These are phyloP conservation scores for Amia ocellicauda DNA, from an alignment of 2,113 vertebrate species.

Conservation along the genomic window DNA sequence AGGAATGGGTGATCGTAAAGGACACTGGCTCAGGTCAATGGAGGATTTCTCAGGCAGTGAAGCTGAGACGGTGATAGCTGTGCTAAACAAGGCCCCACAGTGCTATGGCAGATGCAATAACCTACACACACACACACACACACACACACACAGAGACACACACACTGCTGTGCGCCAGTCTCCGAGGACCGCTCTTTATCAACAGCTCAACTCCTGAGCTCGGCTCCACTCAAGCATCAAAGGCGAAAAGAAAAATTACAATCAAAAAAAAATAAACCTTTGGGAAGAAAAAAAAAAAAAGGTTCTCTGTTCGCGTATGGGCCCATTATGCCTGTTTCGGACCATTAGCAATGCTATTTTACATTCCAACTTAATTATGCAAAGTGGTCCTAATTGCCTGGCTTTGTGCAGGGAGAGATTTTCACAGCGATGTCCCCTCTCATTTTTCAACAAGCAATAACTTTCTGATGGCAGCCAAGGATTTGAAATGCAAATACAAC, in stretches of 20 bases:
- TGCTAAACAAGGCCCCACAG: too few species aligned
- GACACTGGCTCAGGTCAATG: too few species aligned
- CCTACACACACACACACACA: too few species aligned
- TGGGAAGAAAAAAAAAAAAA: background rate
- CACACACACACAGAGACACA: too few species aligned
- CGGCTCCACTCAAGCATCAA: background rate
- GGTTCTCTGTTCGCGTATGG: background rate
- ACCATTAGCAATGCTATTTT: constrained; percentile 8
- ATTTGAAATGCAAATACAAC: constrained; percentile 1
- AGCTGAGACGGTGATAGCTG: too few species aligned
- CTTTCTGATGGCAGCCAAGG: background rate
- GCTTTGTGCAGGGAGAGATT: constrained; percentile 1
- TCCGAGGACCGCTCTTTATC: background rate
- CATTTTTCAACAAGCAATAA: constrained; percentile 11
- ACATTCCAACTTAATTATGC: constrained; percentile 12
- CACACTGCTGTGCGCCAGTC: background rate
- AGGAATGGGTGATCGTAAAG: too few species aligned
- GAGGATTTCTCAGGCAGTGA: too few species aligned
- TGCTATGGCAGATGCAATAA: too few species aligned
- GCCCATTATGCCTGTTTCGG: constrained; percentile 5
- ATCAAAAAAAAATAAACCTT: too few species aligned
- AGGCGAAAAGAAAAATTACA: background rate
- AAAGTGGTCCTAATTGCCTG: constrained; percentile 11
- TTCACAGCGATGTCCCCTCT: constrained; percentile 4
- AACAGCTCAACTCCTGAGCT: too few species aligned